A percentile compares a stretch with the other conserved stretches of the same genome.
Conservation (phyloP, 2,888 invertebrate genomes). For the Trissolcus japonicus region DNA sequence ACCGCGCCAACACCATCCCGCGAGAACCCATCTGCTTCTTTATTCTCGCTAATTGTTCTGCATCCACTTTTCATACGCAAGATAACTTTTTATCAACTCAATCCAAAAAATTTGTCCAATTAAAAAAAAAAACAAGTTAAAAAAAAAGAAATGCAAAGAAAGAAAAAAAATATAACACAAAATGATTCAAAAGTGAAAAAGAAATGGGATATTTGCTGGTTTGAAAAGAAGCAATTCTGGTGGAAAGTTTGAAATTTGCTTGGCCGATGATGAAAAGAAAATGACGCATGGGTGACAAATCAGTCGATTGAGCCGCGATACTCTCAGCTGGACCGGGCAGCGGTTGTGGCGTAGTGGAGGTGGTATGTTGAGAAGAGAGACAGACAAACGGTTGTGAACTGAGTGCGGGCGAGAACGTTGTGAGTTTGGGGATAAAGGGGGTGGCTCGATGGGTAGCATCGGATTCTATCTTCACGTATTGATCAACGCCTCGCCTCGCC, state of each 20-base stretch:
- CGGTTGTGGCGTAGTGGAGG: constrained; percentile 62
- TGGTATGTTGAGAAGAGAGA: constrained; percentile 57
- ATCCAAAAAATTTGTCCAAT: too few relatives aligned
- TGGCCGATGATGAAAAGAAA: constrained; percentile 64
- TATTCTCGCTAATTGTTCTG: constrained; percentile 60
- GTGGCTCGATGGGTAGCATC: constrained; percentile 73
- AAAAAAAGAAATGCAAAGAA: not conserved
- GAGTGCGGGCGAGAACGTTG: constrained; percentile 42
- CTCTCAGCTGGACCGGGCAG: constrained; percentile 67
- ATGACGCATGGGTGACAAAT: constrained; percentile 74
- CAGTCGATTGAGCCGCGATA: constrained; percentile 73
- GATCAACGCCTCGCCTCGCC: constrained; percentile 77
- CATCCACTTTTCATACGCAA: constrained; percentile 55
- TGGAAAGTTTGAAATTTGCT: constrained; percentile 40
- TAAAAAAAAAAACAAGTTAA: not conserved
- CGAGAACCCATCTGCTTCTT: constrained; percentile 55
- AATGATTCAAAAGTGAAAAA: not conserved
- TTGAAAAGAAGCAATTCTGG: constrained; percentile 18
- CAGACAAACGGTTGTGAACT: constrained; percentile 28
- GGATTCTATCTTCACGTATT: constrained; percentile 77
- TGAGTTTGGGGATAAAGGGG: constrained; percentile 59
- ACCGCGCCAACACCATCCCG: constrained; percentile 62
- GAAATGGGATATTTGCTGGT: not conserved
- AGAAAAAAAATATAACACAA: too few relatives aligned
- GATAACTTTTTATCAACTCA: not conserved